Evolutionary conservation across 2,888 invertebrate genomes (phyloP).

Genomic region (Linnaemya tessellans): DNA sequence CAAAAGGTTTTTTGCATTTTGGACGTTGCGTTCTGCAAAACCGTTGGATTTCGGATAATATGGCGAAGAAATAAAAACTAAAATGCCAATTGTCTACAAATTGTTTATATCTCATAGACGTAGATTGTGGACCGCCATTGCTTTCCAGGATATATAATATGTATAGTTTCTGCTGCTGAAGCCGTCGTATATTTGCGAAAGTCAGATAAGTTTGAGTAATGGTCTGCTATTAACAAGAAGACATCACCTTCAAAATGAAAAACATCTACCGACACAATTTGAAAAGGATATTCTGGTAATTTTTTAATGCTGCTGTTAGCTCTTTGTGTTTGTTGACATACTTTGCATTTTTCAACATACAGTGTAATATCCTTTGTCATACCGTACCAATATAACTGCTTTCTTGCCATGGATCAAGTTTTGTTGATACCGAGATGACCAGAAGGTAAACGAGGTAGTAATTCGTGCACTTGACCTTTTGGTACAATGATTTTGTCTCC

Average conservation of each 20-base stretch:
- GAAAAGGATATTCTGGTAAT: slow-evolving; percentile 9
- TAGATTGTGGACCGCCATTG: slow-evolving; percentile 19
- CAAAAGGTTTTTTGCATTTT: slow-evolving; percentile 28
- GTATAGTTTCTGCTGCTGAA: not conserved
- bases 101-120: slow-evolving; percentile 13
- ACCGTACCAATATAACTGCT: not conserved
- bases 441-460: slow-evolving; percentile 20
- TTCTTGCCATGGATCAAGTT: no score
- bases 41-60: slow-evolving; percentile 17
- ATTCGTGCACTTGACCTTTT: slow-evolving; percentile 12
- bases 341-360: no score
- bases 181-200: slow-evolving; percentile 13
- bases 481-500: slow-evolving; percentile 23
- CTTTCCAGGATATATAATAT: slow-evolving; percentile 18
- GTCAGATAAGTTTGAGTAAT: slow-evolving; percentile 10
- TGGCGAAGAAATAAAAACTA: slow-evolving; percentile 10
- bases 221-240: slow-evolving; percentile 13
- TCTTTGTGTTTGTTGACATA: not conserved
- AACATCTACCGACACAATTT: slow-evolving; percentile 13
- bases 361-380: not conserved
- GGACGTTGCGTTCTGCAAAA: slow-evolving; percentile 33
- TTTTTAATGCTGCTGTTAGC: not conserved
- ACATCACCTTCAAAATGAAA: slow-evolving; percentile 14
- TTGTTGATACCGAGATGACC: slow-evolving; percentile 16
- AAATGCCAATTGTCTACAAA: slow-evolving; percentile 5